Evolutionary conservation across 2,113 vertebrate genomes (phyloP).

Genomic region (Recurvirostra avosetta): DNA sequence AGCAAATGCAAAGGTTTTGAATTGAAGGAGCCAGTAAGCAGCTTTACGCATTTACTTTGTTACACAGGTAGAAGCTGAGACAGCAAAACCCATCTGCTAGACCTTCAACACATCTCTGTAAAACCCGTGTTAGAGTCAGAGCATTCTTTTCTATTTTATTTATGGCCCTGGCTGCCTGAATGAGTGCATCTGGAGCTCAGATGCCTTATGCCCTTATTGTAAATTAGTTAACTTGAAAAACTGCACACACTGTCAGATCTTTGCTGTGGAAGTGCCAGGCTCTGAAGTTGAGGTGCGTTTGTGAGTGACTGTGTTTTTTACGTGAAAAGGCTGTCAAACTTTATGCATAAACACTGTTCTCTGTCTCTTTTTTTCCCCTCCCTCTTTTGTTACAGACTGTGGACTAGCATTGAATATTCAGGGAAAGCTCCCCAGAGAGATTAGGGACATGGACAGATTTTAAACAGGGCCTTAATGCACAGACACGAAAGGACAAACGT

Average conservation of each 20-base stretch:
- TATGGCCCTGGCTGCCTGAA: constrained; percentile 3
- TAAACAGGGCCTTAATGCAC: constrained; percentile 33
- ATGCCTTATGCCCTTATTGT: neutral
- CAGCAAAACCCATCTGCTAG: neutral
- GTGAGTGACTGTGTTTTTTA: neutral
- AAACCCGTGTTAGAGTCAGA: neutral
- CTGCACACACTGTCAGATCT: neutral
- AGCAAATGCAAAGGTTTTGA: neutral
- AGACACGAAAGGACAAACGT: constrained; percentile 17
- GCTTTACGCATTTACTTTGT: neutral
- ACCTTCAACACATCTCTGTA: neutral
- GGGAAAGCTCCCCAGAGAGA: constrained; percentile 34
- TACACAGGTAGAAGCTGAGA: constrained; percentile 27
- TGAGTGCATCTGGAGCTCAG: constrained; percentile 47
- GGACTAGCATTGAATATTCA: constrained; percentile 50
- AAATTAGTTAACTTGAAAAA: constrained; percentile 18
- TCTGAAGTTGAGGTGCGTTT: constrained; percentile 4
- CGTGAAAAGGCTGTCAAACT: neutral
- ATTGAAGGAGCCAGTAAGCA: neutral
- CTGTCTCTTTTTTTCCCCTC: accelerated
- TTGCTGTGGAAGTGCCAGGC: constrained; percentile 19
- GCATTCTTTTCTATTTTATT: constrained; percentile 21
- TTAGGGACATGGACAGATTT: constrained; percentile 52
- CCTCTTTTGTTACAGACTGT: neutral
- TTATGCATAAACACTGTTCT: neutral